Evolutionary conservation across 2,797 vertebrate species (phyloP).

Genomic region (Centropyge bicolor): DNA sequence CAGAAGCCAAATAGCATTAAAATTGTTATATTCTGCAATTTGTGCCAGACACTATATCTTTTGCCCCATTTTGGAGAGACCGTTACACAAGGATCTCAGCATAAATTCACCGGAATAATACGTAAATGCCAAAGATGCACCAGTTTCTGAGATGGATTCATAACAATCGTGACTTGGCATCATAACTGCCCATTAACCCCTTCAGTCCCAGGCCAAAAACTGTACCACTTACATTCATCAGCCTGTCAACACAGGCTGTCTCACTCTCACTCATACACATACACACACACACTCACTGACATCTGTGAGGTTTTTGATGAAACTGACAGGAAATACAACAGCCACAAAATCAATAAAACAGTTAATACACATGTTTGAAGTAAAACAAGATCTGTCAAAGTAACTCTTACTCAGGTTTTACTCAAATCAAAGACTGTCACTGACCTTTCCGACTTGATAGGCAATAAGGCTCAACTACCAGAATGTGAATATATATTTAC

Average conservation of each 20-base stretch:
- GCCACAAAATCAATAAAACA: not conserved
- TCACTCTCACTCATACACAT: too few species aligned
- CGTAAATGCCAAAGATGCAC: not conserved
- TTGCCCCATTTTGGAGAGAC: not conserved
- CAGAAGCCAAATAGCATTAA: not conserved
- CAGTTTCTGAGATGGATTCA: not conserved
- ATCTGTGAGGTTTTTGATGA: not conserved
- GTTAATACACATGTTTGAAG: not conserved
- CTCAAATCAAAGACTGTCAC: not conserved
- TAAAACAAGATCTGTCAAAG: not conserved
- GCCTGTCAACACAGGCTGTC: not conserved
- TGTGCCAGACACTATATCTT: not conserved
- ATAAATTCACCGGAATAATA: not conserved
- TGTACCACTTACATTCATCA: not conserved
- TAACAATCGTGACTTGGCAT: not conserved
- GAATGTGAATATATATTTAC: not conserved
- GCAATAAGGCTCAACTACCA: not conserved
- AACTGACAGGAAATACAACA: not conserved
- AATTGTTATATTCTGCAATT: not conserved
- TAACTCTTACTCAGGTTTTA: not conserved
- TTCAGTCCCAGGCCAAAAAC: not conserved
- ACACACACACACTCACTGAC: not conserved
- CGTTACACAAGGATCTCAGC: not conserved
- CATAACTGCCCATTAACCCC: conserved; percentile 1
- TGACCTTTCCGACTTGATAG: not conserved